Evolutionary conservation across 2,888 invertebrate genomes (phyloP), one percentile per base, ranked within the genome.

Genomic region (Drosophila fulvimacula): DNA sequence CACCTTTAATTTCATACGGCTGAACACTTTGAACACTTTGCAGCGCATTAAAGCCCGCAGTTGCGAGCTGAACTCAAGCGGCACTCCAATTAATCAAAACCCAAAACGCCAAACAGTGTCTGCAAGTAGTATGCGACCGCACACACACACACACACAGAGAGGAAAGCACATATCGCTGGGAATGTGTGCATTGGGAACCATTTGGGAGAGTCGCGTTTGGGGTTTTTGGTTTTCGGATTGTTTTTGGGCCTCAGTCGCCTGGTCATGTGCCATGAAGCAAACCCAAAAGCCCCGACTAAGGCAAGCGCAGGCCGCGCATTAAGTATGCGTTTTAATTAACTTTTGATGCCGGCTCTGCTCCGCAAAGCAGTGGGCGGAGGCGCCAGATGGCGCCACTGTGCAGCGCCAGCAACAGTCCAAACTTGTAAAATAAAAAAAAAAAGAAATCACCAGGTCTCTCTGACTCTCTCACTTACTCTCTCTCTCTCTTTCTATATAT

Each of bases 281-380:
- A 58, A 34, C 53, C 41, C 56, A 41, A 56, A 69, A 62, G 34
- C 19, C 69, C 62, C n/a, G 46, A 46, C 57, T 70, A 62, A 69
- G 62, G 70, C 70, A 52, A 21, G 48, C 44, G 53, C 57, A 56
- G 62, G 56, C 57, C 77, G 67, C 78, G 81, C 80, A 80, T 80
- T 80, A 83, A 83, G 81, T 80, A 80, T 80, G 80, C 80, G 80
- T 83, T 80, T 80, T 80, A 80, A 83, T 80, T 80, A 80, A 83
- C 80, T 80, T 80, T 80, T 77, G 84, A 83, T 83, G 74, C 71
- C 64, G 52, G 62, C 53, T 27, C 53, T 13, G 32, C 17, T 30
- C 30, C 58, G 46, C 58, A 58, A 57, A 65, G 67, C 49, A 57
- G 51, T 51, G n/a, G 68, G 32, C 46, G 44, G 53, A 19, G 75